Evolutionary conservation across 2,888 invertebrate species (phyloP), one percentile per base, ranked within the genome.

Genomic region (Nysson spinosus): DNA sequence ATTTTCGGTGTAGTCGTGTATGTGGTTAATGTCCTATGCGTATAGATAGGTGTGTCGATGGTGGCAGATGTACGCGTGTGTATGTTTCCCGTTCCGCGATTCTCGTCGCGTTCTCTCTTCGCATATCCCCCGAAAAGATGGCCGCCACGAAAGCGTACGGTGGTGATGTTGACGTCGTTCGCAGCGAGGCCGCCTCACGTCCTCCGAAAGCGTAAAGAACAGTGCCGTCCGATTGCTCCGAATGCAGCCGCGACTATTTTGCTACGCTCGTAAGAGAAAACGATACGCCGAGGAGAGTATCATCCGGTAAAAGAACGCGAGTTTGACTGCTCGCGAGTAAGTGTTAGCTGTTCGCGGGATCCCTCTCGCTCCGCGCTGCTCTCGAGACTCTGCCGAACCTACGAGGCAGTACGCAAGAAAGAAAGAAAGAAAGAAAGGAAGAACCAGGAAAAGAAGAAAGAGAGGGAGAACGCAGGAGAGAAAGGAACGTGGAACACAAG

Each of bases 81-180:
- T n/a, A n/a, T 65, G 74, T 69, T 58, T 62, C 69, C 58, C 72
- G 72, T 73, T 75, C 58, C 64, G 75, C 68, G 75, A 72, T 72
- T 75, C 71, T 66, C 58, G 69, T 72, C n/a, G n/a, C n/a, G n/a
- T n/a, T n/a, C n/a, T n/a, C n/a, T 65, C 71, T 9, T 24, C 49
- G 74, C 66, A 62, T 68, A 69, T 66, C 67, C n/a, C n/a, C 61
- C 72, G 70, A 74, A 84, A 86, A 86, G 83, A 87, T 87, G 86
- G 86, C 86, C 83, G 86, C 85, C 83, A 79, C 80, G 80, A 84
- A 79, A 86, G 83, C 83, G 83, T 86, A 85, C 85, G 79, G 81
- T 83, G 82, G 82, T 84, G 82, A 81, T 85, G 86, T 85, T 84
- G 85, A 84, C 83, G 84, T 84, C 78, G 83, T 83, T 81, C 71